Evolutionary conservation across 2,113 vertebrate species (phyloP).

Genomic region (Perca schrenkii): DNA sequence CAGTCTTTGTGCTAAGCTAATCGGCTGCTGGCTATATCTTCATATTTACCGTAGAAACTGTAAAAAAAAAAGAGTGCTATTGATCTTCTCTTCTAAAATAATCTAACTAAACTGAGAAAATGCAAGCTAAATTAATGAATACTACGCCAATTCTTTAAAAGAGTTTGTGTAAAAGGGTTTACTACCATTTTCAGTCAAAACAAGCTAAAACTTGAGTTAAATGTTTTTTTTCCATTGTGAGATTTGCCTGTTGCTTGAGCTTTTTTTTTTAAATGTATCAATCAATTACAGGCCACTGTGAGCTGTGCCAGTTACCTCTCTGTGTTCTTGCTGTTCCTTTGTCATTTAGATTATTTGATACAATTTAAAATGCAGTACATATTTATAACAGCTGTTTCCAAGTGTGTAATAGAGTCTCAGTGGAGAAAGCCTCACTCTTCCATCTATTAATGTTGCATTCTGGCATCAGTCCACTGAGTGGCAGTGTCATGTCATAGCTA

Average conservation of each 20-base stretch:
- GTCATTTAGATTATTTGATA: background rate
- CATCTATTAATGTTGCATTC: constrained; percentile 61
- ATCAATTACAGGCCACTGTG: background rate
- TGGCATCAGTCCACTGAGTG: constrained; percentile 75
- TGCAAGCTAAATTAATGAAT: background rate
- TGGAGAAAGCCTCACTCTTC: background rate
- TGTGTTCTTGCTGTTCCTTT: background rate
- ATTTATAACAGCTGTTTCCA: constrained; percentile 38
- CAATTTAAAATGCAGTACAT: constrained; percentile 23
- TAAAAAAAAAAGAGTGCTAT: too few species aligned
- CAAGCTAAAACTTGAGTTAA: background rate
- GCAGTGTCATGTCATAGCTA: constrained; percentile 75
- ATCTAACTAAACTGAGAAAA: background rate
- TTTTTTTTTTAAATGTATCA: background rate
- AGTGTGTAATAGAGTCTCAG: constrained; percentile 5
- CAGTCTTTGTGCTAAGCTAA: background rate
- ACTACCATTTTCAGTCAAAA: background rate
- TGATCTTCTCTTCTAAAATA: background rate
- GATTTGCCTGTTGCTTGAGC: background rate
- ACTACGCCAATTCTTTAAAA: background rate
- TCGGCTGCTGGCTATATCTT: background rate
- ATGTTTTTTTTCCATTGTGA: background rate
- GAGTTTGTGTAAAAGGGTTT: background rate
- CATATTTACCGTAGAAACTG: background rate
- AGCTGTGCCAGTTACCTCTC: background rate